Evolutionary conservation across 2,888 invertebrate species (phyloP).

Genomic region (Eueremaeus valkanovi): DNA sequence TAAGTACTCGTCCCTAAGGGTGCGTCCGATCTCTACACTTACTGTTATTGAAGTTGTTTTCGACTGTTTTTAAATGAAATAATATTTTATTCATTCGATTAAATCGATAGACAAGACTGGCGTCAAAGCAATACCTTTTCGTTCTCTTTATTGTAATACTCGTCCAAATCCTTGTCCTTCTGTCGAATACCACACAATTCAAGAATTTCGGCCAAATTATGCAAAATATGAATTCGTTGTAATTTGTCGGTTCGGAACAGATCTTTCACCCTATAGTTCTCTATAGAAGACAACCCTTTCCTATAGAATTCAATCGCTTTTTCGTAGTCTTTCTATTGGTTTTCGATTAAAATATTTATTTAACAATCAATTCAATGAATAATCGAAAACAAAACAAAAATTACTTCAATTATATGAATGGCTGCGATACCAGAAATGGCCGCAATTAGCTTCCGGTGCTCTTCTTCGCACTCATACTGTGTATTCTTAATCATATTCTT

Average conservation of each 20-base stretch:
- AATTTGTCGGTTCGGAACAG: conserved; percentile 61
- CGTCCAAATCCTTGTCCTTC: neutral
- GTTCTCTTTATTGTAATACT: neutral
- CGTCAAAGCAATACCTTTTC: neutral
- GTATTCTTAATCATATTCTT: conserved; percentile 63
- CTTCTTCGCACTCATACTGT: conserved; percentile 61
- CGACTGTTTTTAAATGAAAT: neutral
- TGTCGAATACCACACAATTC: conserved; percentile 43
- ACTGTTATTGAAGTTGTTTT: neutral
- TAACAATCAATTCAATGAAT: neutral
- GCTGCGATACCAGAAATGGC: conserved; percentile 68
- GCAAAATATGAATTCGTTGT: conserved; percentile 64
- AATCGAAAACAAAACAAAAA: neutral
- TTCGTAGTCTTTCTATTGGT: conserved; percentile 53
- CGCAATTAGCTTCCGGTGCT: conserved; percentile 61
- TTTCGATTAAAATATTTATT: neutral
- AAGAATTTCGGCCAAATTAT: conserved; percentile 60
- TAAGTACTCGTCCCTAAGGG: conserved; percentile 57
- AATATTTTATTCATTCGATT: neutral
- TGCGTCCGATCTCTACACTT: conserved; percentile 52
- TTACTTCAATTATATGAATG: conserved; percentile 58
- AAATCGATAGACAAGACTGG: neutral
- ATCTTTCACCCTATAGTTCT: conserved; percentile 53
- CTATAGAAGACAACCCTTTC: conserved; percentile 58
- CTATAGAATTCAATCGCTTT: conserved; percentile 62